Evolutionary conservation across 2,888 invertebrate genomes (phyloP), one percentile per base, ranked within the genome.

Genomic region (Apamea sordens): DNA sequence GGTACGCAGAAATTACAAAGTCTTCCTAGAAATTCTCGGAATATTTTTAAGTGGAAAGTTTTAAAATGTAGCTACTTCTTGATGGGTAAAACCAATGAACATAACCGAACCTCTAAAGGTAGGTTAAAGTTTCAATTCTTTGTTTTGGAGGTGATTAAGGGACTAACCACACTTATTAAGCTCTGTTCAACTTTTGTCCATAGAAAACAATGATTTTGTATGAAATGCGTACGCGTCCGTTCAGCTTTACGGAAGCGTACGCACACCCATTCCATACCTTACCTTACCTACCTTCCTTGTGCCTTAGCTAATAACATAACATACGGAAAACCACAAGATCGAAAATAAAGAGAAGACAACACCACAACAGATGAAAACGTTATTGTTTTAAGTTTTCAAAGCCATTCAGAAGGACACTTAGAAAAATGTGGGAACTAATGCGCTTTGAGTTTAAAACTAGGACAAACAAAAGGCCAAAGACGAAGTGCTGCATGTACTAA

Each of bases 401-500:
- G 69, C 41, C 68, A 77, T 75, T 67, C 41, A 68, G 59, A 81
- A 79, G 64, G 81, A 79, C 44, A 70, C 8, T 69, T 24, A 47
- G 32, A 72, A 80, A 79, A 76, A 81, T 81, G 44, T 84, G 72
- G 32, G 69, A 76, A 79, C 68, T 61, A 47, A 78, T 70, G 44
- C 36, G 18, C 41, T 70, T 77, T 68, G 73, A 61, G 56, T 73
- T 76, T 67, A n/a, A 50, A 77, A 76, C 53, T 73, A 78, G 82
- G 50, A 67, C 77, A 81, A 78, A 79, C 77, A 77, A 80, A 80
- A 76, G 21, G 53, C 71, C 63, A 70, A 87, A 74, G 82, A 73
- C 53, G 70, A 78, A 77, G 68, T 77, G 15, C 71, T 72, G 56
- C 76, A 68, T 85, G 76, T 53, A 81, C 79, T 78, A 89, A 80